phyloP scores from a whole-genome alignment of 2,888 invertebrate species.

The Drosophila mulleri region DNA sequence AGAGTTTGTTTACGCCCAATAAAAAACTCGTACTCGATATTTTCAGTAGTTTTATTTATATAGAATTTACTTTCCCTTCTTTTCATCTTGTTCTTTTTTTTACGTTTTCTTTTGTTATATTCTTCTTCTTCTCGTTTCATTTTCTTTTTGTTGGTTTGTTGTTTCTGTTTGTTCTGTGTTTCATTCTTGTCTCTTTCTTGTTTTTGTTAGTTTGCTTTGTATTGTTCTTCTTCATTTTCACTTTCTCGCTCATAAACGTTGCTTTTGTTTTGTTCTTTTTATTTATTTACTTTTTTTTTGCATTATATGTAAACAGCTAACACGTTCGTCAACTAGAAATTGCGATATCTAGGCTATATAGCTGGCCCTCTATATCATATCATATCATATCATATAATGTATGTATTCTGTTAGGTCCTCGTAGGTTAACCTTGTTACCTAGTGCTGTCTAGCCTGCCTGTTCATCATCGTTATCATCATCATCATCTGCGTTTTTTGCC shows the following conservation, averaged over 20 bases:
- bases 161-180: slow-evolving; percentile 41
- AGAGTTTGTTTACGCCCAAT: slow-evolving; percentile 22
- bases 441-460: slow-evolving; percentile 38
- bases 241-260: slow-evolving; percentile 63
- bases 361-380: slow-evolving; percentile 57
- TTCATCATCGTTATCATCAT: not conserved
- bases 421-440: slow-evolving; percentile 39
- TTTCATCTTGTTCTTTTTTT: slow-evolving; percentile 58
- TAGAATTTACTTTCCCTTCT: slow-evolving; percentile 82
- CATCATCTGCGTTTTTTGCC: not conserved
- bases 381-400: slow-evolving; percentile 54
- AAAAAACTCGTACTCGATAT: slow-evolving; percentile 64
- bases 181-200: slow-evolving; percentile 72
- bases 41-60: slow-evolving; percentile 84
- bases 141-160: slow-evolving; percentile 52
- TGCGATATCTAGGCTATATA: slow-evolving; percentile 67
- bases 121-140: slow-evolving; percentile 64
- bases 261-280: slow-evolving; percentile 10
- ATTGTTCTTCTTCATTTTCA: slow-evolving; percentile 26
- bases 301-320: slow-evolving; percentile 47
- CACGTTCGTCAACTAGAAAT: slow-evolving; percentile 57
- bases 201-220: slow-evolving; percentile 31
- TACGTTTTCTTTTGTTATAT: slow-evolving; percentile 23
- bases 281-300: slow-evolving; percentile 5
- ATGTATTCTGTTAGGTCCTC: slow-evolving; percentile 32